Evolutionary conservation across 1,140 invertebrate genomes (phyloP), one percentile per base, ranked within the genome.

Genomic region (Probaryconus sp.): DNA sequence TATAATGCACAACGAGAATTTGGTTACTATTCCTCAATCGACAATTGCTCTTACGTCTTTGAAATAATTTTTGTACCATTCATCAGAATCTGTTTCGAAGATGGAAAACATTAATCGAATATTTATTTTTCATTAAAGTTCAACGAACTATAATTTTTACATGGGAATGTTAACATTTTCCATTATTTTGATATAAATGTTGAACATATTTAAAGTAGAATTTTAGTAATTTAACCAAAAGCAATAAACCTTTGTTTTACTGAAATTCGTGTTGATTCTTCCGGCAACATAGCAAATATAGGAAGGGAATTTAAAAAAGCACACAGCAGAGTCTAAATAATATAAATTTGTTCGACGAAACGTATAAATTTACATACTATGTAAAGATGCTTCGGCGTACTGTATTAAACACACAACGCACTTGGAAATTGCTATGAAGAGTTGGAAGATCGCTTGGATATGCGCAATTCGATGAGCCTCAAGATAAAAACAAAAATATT

Each of bases 381-480:
- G 65, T 61, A 60, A 72, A 65, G 31, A 51, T 43, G 43, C 50
- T 43, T 26, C 20, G 56, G 37, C 31, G 40, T 56, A 53, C 43
- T 45, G 61, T 65, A 73, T 65, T 73, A 60, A 73, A 37, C 69
- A 67, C 55, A 67, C 61, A 35, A 43, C 11, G 45, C 26, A 40
- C 37, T 53, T 17, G 33, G 51, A 65, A 73, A 73, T 67, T 60
- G 48, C 47, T 64, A 65, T 55, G 61, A 73, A 61, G 61, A 72
- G 61, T 61, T 33, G 40, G 70, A 73, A 73, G 55, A 73, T 73
- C 63, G 56, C 61, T 48, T 61, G 70, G 70, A 67, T 67, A 73
- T 42, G 63, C 70, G 55, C 68, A 68, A 64, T 56, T 51, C 71
- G 56, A 68, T 63, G 63, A 74, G 56, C 50, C 56, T 63, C 10